These are phyloP conservation scores for Bugulina stolonifera DNA, from an alignment of 2,888 invertebrate species.

Conservation along the genomic window DNA sequence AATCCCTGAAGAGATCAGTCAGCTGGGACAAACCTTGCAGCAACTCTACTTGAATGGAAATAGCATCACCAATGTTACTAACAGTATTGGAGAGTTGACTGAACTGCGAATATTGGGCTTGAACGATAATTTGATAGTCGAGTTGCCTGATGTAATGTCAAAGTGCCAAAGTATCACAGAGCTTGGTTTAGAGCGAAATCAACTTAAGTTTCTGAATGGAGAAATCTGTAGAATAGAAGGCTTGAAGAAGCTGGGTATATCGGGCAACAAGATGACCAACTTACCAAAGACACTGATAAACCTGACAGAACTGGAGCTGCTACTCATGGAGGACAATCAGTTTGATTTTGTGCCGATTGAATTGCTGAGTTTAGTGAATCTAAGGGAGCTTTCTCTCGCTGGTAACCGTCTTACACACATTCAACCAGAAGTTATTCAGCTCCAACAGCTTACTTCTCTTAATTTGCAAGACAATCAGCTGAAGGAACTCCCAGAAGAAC, in stretches of 20 bases:
- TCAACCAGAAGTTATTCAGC: conserved; percentile 71
- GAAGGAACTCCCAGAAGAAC: conserved; percentile 15
- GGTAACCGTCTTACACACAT: not conserved
- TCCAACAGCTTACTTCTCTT: conserved; percentile 46
- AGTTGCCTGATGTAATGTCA: conserved; percentile 39
- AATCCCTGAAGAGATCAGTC: not conserved
- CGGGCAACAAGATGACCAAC: conserved; percentile 26
- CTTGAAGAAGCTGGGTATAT: conserved; percentile 32
- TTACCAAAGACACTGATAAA: conserved; percentile 23
- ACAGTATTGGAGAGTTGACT: conserved; percentile 35
- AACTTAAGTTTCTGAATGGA: conserved; percentile 34
- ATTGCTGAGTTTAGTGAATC: conserved; percentile 1
- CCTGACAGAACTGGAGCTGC: conserved; percentile 17
- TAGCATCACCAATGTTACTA: conserved; percentile 36
- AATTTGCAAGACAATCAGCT: conserved; percentile 25
- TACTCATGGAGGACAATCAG: conserved; percentile 20
- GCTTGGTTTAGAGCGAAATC: conserved; percentile 26
- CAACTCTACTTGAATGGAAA: conserved; percentile 45
- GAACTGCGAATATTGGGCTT: conserved; percentile 40
- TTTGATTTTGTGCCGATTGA: conserved; percentile 22
- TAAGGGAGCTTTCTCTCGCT: conserved; percentile 32
- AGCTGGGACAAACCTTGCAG: not conserved
- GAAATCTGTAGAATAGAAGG: conserved; percentile 42
- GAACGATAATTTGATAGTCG: conserved; percentile 40
- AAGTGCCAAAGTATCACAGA: conserved; percentile 26